Evolutionary conservation across 2,888 invertebrate genomes (phyloP).

Genomic region (Osedax frankpressi): DNA sequence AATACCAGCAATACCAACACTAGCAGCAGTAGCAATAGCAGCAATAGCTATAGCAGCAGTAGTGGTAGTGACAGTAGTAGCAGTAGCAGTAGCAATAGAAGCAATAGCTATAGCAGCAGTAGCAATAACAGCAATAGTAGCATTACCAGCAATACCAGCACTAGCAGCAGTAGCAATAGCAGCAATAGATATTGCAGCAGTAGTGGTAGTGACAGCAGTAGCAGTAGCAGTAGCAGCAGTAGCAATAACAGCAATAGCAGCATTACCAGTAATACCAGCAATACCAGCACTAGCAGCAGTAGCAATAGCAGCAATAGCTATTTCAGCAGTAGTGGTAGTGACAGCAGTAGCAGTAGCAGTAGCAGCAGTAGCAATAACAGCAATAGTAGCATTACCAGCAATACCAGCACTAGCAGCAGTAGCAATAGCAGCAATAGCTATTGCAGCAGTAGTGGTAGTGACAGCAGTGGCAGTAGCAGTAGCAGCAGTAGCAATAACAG

Average conservation of each 20-base stretch:
- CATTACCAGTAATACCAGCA: slow-evolving; percentile 16
- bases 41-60: slow-evolving; percentile 18
- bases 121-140: slow-evolving; percentile 18
- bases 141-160: slow-evolving; percentile 19
- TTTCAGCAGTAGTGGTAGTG: slow-evolving; percentile 7
- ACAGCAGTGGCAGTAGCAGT: too few species aligned
- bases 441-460: too few species aligned
- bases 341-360: slow-evolving; percentile 13
- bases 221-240: slow-evolving; percentile 21
- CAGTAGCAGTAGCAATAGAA: slow-evolving; percentile 15
- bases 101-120: slow-evolving; percentile 7
- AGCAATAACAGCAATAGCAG: slow-evolving; percentile 19
- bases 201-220: slow-evolving; percentile 17
- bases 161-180: slow-evolving; percentile 1
- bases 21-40: slow-evolving; percentile 18
- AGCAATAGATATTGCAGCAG: slow-evolving; percentile 14
- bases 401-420: too few species aligned
- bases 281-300: slow-evolving; percentile 18
- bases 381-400: too few species aligned
- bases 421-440: too few species aligned
- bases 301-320: slow-evolving; percentile 16
- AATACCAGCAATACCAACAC: slow-evolving; percentile 18
- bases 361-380: slow-evolving; percentile 19
- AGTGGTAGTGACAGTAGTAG: slow-evolving; percentile 18
- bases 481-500: too few species aligned